A percentile compares a stretch with the other conserved stretches of the same genome.
Conservation (phyloP, 2,797 vertebrate species). For the Cyprinodon diabolis region DNA sequence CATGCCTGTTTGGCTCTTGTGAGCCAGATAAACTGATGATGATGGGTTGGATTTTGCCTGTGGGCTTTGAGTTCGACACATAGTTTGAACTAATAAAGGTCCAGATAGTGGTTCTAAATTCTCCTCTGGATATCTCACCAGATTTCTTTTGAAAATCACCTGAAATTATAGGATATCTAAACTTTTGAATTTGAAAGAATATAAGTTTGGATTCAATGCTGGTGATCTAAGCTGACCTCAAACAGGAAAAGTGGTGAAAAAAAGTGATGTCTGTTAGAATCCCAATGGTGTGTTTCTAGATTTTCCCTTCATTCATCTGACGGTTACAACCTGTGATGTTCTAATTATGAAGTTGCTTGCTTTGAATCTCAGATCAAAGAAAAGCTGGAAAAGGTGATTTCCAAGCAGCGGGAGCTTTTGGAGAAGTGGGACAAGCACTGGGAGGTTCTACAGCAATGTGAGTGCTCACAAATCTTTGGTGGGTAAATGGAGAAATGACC, state of each 20-base stretch:
- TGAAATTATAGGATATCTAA: not conserved
- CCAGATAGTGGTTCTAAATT: too few species aligned
- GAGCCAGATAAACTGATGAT: too few species aligned
- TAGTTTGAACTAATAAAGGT: too few species aligned
- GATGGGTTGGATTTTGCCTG: too few species aligned
- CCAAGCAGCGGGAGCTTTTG: conserved; percentile 88
- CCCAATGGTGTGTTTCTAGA: not conserved
- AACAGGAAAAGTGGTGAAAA: too few species aligned
- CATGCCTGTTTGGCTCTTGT: too few species aligned
- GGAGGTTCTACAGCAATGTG: conserved; percentile 93
- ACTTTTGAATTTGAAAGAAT: not conserved
- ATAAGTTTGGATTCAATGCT: not conserved
- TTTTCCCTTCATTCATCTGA: not conserved
- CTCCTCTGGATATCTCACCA: too few species aligned
- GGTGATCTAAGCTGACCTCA: too few species aligned
- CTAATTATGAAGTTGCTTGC: conserved; percentile 8
- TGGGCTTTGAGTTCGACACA: too few species aligned
- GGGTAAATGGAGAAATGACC: too few species aligned
- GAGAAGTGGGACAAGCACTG: conserved; percentile 96
- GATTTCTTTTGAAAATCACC: too few species aligned
- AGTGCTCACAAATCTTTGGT: conserved; percentile 55
- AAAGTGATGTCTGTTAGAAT: too few species aligned
- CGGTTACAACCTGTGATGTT: not conserved
- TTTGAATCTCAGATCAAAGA: conserved; percentile 86
- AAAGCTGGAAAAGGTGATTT: conserved; percentile 88